Evolutionary conservation across 2,113 vertebrate genomes (phyloP), one percentile per base, ranked within the genome.

Genomic region (Ifrita kowaldi): DNA sequence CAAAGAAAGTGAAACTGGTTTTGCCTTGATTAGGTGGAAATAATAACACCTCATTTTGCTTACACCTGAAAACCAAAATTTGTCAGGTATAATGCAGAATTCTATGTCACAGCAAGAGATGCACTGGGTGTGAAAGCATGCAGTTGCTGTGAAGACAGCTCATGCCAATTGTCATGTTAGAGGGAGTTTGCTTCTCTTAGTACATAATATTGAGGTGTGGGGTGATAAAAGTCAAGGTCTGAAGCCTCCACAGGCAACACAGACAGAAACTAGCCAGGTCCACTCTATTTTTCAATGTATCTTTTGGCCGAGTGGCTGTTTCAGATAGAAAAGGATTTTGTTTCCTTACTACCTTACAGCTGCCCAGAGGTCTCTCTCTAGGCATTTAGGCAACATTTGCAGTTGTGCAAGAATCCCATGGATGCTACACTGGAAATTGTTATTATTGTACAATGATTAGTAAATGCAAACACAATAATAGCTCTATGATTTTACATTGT

Each of bases 1-100:
- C 97, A 95, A 95, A 97, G 96, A 96, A 97, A 94, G 88, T 83
- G 85, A 93, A 96, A 95, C n/a, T 56, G 57, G 4, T 91, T 94
- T 78, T 73, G 85, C 60, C 91, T 85, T 78, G 96, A 79, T 84
- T 96, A 82, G 49, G 95, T 95, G 79, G 90, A 55, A 97, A 85
- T 69, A 87, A 93, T 52, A 87, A 50, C 77, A 59, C 67, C 82
- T 92, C 74, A 0, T 82, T 78, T 73, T 49, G 52, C 89, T 92
- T n/a, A 22, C 63, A 73, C 74, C 77, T 60, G 84, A 91, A 85
- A 94, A 83, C 49, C 26, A 67, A 8, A 39, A 69, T 80, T 64
- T 37, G 8, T 30, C 64, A 89, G 67, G 18, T 3, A 0, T 2
- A n/a, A 16, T 13, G 47, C 67, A 76, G 68, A 22, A 47, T 27